phyloP scores from a whole-genome alignment of 2,888 invertebrate species.

The Elaeidobius kamerunicus region DNA sequence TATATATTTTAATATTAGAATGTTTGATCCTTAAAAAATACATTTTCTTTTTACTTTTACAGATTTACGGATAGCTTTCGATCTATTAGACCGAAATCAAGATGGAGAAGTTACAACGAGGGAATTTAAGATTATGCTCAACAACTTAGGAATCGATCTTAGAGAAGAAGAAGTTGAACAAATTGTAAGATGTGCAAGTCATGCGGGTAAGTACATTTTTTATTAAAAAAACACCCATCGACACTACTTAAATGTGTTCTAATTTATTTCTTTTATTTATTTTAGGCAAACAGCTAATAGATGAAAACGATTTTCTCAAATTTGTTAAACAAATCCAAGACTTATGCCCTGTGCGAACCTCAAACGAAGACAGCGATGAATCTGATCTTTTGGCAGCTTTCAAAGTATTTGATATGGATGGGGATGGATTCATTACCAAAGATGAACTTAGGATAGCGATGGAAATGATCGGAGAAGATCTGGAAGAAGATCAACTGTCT shows the following conservation, averaged over 20 bases:
- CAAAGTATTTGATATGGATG: slow-evolving; percentile 85
- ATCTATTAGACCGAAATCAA: slow-evolving; percentile 71
- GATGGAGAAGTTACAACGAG: slow-evolving; percentile 73
- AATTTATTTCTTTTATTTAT: too few relatives aligned
- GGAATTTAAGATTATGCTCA: slow-evolving; percentile 76
- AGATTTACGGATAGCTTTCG: slow-evolving; percentile 78
- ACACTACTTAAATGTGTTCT: too few relatives aligned
- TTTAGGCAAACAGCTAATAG: slow-evolving; percentile 69
- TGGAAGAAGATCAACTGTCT: slow-evolving; percentile 71
- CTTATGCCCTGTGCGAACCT: slow-evolving; percentile 57
- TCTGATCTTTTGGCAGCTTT: slow-evolving; percentile 85
- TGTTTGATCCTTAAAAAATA: too few relatives aligned
- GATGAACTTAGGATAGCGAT: slow-evolving; percentile 76
- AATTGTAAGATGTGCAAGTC: slow-evolving; percentile 69
- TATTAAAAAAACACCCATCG: too few relatives aligned
- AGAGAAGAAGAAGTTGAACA: slow-evolving; percentile 71
- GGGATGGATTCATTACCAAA: slow-evolving; percentile 84
- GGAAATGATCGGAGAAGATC: slow-evolving; percentile 77
- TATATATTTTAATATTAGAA: too few relatives aligned
- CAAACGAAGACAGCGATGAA: slow-evolving; percentile 60
- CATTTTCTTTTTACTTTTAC: too few relatives aligned
- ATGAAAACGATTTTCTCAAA: slow-evolving; percentile 74
- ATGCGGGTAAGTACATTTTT: slow-evolving; percentile 52
- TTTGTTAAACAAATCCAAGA: slow-evolving; percentile 75
- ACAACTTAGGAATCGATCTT: slow-evolving; percentile 72